Conservation (phyloP, 2,113 vertebrate species). For the Pelecanoides urinatrix region DNA sequence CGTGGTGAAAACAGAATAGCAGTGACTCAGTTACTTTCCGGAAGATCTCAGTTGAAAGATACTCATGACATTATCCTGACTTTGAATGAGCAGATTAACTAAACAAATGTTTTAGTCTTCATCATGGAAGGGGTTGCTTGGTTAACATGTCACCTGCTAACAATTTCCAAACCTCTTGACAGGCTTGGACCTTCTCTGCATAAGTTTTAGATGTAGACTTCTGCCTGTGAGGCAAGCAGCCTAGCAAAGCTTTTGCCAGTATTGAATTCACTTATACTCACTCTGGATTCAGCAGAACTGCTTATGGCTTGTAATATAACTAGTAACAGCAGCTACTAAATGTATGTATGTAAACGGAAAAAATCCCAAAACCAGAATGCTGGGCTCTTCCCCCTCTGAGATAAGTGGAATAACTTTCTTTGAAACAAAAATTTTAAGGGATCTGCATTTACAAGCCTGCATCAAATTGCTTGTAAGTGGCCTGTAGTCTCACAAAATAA, state of each 20-base stretch:
- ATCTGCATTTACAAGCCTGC: background rate
- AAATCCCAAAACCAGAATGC: background rate
- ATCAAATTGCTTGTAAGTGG: background rate
- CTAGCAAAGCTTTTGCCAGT: background rate
- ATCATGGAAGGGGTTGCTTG: background rate
- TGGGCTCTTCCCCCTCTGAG: fast-evolving
- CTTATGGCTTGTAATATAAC: background rate
- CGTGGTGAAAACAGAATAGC: background rate
- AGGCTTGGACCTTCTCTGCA: background rate
- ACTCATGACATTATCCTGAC: background rate
- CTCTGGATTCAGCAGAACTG: background rate
- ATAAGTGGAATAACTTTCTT: background rate
- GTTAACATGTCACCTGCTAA: background rate
- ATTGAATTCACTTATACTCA: background rate
- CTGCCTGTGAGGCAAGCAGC: background rate
- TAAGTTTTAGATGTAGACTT: background rate
- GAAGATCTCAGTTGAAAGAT: background rate
- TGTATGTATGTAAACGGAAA: background rate
- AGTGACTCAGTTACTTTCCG: background rate
- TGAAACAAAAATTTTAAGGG: background rate
- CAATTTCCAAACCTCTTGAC: background rate
- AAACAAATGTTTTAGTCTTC: background rate
- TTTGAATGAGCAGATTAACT: background rate
- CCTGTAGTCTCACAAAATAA: background rate
- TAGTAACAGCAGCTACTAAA: background rate